These are phyloP conservation scores for Gryllus bimaculatus DNA, from an alignment of 1,140 invertebrate species.

Conservation along the genomic window DNA sequence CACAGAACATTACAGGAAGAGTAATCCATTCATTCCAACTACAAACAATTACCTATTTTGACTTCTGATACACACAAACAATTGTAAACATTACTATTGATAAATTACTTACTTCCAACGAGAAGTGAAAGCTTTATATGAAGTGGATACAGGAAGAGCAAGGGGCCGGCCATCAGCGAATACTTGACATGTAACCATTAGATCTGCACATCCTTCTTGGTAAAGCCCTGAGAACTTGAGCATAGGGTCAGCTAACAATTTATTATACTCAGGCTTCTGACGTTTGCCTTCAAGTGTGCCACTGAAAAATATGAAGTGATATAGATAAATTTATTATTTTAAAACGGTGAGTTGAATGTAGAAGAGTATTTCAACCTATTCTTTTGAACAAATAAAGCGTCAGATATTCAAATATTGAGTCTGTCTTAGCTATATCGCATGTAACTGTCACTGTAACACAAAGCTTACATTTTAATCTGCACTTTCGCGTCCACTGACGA, in stretches of 20 bases:
- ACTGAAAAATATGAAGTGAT: conserved; percentile 45
- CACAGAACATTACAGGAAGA: conserved; percentile 83
- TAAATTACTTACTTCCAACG: conserved; percentile 73
- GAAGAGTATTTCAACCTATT: not conserved
- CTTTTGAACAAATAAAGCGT: not conserved
- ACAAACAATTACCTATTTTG: conserved; percentile 26
- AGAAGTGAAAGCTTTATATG: conserved; percentile 87
- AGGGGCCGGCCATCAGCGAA: conserved; percentile 74
- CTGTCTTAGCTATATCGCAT: not conserved
- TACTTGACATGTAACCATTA: conserved; percentile 81
- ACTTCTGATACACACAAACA: not conserved
- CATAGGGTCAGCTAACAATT: conserved; percentile 77
- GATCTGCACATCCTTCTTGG: conserved; percentile 67
- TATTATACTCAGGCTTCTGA: conserved; percentile 76
- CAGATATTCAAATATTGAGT: not conserved
- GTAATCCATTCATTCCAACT: conserved; percentile 98
- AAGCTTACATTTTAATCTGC: conserved; percentile 86
- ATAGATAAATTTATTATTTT: not conserved
- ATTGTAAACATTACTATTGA: not conserved
- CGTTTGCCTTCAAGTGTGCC: conserved; percentile 89
- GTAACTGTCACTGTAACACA: not conserved
- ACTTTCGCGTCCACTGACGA: conserved; percentile 77
- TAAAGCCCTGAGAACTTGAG: conserved; percentile 84
- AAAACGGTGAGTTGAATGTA: not conserved
- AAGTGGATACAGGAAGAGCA: conserved; percentile 79